A percentile compares a stretch with the other conserved stretches of the same genome.
These are phyloP conservation scores for Drosophila nigromelanica DNA, from an alignment of 1,140 invertebrate species.

Conservation along the genomic window DNA sequence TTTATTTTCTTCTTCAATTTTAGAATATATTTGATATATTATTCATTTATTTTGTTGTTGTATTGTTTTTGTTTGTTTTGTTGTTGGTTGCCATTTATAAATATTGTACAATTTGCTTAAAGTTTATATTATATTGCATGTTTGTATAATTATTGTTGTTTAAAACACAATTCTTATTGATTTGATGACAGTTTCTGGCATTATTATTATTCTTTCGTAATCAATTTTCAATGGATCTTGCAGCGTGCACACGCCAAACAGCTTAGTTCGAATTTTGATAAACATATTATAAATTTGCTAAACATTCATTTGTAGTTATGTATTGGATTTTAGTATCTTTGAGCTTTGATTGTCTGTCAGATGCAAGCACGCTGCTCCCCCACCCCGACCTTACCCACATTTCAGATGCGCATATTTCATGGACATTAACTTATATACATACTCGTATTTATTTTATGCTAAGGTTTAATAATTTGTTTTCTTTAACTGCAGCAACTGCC, in stretches of 20 bases:
- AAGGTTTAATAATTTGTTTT: not conserved
- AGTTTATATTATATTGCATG: conserved; percentile 21
- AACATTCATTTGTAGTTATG: conserved; percentile 25
- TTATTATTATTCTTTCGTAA: conserved; percentile 3
- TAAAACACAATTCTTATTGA: conserved; percentile 21
- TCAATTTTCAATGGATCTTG: conserved; percentile 17
- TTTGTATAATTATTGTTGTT: conserved; percentile 18
- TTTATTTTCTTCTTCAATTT: conserved; percentile 54
- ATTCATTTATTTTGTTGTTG: conserved; percentile 27
- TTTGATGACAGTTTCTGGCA: conserved; percentile 4
- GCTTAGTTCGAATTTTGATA: conserved; percentile 5
- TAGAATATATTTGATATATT: conserved; percentile 53
- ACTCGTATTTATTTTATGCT: conserved; percentile 2
- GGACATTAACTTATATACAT: conserved; percentile 25
- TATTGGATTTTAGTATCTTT: conserved; percentile 50
- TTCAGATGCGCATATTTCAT: conserved; percentile 5
- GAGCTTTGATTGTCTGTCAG: conserved; percentile 79
- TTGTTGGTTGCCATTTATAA: conserved; percentile 34
- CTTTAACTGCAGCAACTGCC: conserved; percentile 17
- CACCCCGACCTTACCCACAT: conserved; percentile 3
- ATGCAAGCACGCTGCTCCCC: conserved; percentile 61
- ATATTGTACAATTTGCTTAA: conserved; percentile 54
- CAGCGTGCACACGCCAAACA: conserved; percentile 40
- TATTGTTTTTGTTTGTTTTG: conserved; percentile 18
- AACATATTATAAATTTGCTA: conserved; percentile 36